phyloP scores from a whole-genome alignment of 2,888 invertebrate genomes.

The Pseudococcus viburni region DNA sequence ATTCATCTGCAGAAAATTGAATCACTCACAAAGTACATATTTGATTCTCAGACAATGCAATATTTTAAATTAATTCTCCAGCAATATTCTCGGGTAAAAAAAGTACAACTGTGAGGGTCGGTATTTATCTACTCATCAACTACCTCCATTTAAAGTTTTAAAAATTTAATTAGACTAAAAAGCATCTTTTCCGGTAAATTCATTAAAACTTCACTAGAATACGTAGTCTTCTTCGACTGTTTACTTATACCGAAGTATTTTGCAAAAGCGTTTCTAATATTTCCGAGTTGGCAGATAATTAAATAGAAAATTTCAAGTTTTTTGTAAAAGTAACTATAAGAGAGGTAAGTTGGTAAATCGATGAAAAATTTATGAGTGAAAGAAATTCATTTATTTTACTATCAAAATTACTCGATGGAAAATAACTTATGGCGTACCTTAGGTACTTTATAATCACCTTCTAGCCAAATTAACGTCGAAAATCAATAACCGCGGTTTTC shows the following conservation, averaged over 20 bases:
- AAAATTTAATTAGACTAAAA: constrained; percentile 44
- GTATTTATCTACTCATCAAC: constrained; percentile 3
- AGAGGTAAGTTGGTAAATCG: not conserved
- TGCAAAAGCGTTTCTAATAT: constrained; percentile 5
- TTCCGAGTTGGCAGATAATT: constrained; percentile 9
- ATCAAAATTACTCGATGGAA: not conserved
- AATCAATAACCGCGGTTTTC: not conserved
- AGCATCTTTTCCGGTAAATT: constrained; percentile 20
- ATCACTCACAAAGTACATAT: not conserved
- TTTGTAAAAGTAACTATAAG: not conserved
- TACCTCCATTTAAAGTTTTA: constrained; percentile 37
- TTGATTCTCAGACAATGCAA: not conserved
- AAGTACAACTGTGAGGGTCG: not conserved
- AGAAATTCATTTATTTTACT: not conserved
- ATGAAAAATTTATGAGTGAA: not conserved
- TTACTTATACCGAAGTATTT: constrained; percentile 32
- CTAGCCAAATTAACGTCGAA: not conserved
- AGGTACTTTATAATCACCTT: too few relatives aligned
- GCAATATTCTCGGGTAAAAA: not conserved
- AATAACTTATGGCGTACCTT: not conserved
- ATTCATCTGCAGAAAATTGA: too few relatives aligned
- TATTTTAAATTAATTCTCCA: not conserved
- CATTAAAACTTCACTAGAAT: constrained; percentile 26
- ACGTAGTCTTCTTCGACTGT: not conserved
- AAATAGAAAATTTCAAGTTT: constrained; percentile 21